Conservation (phyloP, 2,113 vertebrate species). For the Puntigrus tetrazona region DNA sequence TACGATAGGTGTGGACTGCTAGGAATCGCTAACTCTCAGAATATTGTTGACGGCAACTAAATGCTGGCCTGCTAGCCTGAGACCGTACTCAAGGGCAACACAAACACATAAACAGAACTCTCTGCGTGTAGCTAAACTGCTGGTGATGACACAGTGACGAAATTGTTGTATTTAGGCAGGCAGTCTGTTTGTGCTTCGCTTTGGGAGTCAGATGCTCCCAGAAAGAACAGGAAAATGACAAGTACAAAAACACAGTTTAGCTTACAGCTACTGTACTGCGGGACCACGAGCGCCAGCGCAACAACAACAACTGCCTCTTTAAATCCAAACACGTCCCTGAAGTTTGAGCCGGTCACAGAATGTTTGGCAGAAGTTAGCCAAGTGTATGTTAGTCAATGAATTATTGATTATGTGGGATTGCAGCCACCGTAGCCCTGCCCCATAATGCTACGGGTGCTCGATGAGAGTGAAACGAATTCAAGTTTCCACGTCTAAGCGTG, state of each 20-base stretch:
- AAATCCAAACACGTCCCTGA: neutral
- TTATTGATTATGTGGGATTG: conserved; percentile 5
- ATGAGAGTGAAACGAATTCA: conserved; percentile 4
- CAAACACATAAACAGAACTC: neutral
- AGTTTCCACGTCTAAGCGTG: conserved; percentile 11
- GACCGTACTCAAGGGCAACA: neutral
- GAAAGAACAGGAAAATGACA: neutral
- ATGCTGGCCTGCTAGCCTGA: neutral
- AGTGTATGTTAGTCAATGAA: neutral
- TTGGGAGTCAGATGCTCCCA: conserved; percentile 14
- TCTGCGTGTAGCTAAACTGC: neutral
- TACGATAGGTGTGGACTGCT: neutral
- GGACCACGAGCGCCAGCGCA: neutral
- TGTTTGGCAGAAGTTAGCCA: neutral
- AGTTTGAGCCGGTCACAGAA: neutral
- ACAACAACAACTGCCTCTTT: conserved; percentile 1
- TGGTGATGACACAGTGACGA: conserved; percentile 51
- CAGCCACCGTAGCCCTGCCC: neutral
- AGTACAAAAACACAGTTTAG: conserved; percentile 1
- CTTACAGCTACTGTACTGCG: neutral
- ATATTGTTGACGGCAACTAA: neutral
- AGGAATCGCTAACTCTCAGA: neutral
- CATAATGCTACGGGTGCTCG: neutral
- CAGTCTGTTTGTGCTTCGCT: conserved; percentile 21
- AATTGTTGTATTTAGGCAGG: conserved; percentile 27